Percentiles rank a stretch among this genome's conserved stretches.
These are phyloP conservation scores for Macrostomum lignano DNA, from an alignment of 1,140 invertebrate genomes.

Conservation along the genomic window DNA sequence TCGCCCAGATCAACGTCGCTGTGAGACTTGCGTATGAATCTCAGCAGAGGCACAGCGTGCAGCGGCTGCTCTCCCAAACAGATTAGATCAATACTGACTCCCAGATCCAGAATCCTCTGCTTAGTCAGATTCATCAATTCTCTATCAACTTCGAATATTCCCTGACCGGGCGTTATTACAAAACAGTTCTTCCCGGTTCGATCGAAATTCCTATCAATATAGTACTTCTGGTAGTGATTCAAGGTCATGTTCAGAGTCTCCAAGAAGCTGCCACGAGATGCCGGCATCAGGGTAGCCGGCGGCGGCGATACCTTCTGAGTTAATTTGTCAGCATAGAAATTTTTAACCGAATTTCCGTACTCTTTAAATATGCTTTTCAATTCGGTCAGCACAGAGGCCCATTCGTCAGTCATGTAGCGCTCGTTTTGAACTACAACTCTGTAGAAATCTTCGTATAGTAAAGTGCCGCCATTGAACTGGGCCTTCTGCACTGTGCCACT, in stretches of 20 bases:
- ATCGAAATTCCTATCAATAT: slow-evolving; percentile 82
- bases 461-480: no score
- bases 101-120: slow-evolving; percentile 89
- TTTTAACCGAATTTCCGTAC: no score
- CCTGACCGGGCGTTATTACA: slow-evolving; percentile 84
- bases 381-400: slow-evolving; percentile 56
- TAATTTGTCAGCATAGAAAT: no score
- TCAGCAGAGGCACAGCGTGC: slow-evolving; percentile 78
- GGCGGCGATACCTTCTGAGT: slow-evolving; percentile 35
- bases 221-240: slow-evolving; percentile 93
- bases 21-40: slow-evolving; percentile 30
- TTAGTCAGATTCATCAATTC: slow-evolving; percentile 90
- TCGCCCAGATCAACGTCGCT: slow-evolving; percentile 49
- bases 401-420: slow-evolving; percentile 56
- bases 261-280: slow-evolving; percentile 64
- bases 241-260: slow-evolving; percentile 91
- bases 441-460: slow-evolving; percentile 97
- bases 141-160: slow-evolving; percentile 74
- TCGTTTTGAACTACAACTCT: slow-evolving; percentile 89
- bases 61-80: slow-evolving; percentile 96
- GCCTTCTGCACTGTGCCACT: no score
- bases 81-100: slow-evolving; percentile 43
- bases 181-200: slow-evolving; percentile 83
- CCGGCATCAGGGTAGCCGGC: slow-evolving; percentile 20
- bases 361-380: slow-evolving; percentile 58